Conservation (phyloP, 64 coral and sea anemone genomes). For the Montipora cactus region DNA sequence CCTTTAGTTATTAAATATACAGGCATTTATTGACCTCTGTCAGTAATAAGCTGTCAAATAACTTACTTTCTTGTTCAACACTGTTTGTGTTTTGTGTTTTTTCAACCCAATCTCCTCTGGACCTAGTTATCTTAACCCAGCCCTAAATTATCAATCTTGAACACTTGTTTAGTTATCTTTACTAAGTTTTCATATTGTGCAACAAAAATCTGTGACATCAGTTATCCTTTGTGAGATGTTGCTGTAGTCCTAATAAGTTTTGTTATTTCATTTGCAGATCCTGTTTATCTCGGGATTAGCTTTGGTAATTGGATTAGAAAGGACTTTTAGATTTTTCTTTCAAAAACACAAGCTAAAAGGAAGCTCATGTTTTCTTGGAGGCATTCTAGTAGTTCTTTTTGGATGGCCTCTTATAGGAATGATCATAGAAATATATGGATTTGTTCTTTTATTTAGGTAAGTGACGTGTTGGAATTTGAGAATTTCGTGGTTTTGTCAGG, state of each 20-base stretch:
- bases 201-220: too few relatives aligned
- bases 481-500: background rate
- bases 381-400: constrained; percentile 90
- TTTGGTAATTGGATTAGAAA: constrained; percentile 97
- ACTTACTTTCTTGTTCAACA: too few relatives aligned
- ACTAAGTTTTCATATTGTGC: too few relatives aligned
- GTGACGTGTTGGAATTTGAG: background rate
- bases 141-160: too few relatives aligned
- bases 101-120: too few relatives aligned
- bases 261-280: constrained; percentile 58
- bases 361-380: constrained; percentile 97
- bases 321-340: constrained; percentile 99
- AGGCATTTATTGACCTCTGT: too few relatives aligned
- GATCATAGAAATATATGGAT: constrained; percentile 97
- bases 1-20: too few relatives aligned
- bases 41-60: too few relatives aligned
- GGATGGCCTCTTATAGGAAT: constrained; percentile 97
- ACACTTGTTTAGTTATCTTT: too few relatives aligned
- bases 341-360: constrained; percentile 98
- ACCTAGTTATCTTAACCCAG: too few relatives aligned
- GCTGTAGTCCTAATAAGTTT: background rate
- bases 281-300: constrained; percentile 95
- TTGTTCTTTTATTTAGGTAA: constrained; percentile 98
- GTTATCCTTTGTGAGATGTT: background rate
- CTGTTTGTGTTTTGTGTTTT: too few relatives aligned